These are phyloP conservation scores for Chaenocephalus aceratus DNA, from an alignment of 2,113 vertebrate species.

Conservation along the genomic window DNA sequence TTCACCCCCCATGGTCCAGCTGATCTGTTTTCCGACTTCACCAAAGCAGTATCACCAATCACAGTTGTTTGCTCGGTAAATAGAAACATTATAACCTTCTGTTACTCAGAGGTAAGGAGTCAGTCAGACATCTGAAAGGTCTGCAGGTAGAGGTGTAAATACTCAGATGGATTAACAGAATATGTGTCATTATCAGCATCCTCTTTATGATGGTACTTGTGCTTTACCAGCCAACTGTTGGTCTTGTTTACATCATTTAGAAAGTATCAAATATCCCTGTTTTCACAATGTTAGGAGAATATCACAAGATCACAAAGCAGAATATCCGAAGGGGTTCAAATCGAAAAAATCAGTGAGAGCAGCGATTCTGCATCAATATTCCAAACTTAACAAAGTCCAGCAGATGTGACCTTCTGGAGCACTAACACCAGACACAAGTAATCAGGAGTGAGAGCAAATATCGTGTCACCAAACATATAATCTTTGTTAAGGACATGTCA, in stretches of 20 bases:
- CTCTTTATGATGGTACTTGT: neutral
- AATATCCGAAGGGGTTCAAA: neutral
- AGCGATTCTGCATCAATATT: too few relatives aligned
- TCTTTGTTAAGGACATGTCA: conserved; percentile 3
- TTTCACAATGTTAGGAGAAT: neutral
- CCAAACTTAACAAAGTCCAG: neutral
- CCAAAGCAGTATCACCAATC: neutral
- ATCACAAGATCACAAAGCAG: neutral
- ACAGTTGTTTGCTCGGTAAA: neutral
- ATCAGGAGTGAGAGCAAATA: neutral
- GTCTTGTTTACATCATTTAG: neutral
- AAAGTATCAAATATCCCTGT: neutral
- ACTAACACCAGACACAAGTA: neutral
- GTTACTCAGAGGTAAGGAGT: neutral
- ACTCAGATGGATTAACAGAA: neutral
- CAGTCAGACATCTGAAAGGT: neutral
- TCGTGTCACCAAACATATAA: neutral
- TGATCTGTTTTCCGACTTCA: neutral
- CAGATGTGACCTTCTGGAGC: neutral
- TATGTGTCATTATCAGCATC: neutral
- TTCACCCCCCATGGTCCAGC: neutral
- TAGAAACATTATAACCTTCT: neutral
- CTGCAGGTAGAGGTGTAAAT: neutral
- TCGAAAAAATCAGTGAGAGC: neutral
- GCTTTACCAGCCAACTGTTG: neutral